These are phyloP conservation scores for Oppia nitens DNA, from an alignment of 1,140 invertebrate genomes.

Conservation along the genomic window DNA sequence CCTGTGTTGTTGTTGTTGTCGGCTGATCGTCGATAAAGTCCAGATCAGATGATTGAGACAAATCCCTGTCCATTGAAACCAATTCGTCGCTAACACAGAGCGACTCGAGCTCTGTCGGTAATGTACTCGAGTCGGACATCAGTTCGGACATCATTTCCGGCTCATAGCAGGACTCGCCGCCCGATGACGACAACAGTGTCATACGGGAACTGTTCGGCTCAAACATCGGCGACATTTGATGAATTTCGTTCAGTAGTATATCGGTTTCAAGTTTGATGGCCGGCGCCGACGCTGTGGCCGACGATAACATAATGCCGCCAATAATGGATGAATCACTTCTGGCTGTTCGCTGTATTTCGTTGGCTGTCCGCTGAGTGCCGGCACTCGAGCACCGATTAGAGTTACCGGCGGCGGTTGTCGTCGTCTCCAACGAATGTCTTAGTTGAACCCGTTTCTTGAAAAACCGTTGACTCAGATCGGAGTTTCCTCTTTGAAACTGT, in stretches of 20 bases:
- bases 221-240: background rate
- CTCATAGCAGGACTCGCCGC: too few relatives aligned
- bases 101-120: conserved; percentile 16
- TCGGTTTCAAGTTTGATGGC: conserved; percentile 2
- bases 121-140: conserved; percentile 11
- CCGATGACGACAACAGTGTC: conserved; percentile 11
- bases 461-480: conserved; percentile 51
- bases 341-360: conserved; percentile 6
- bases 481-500: conserved; percentile 54
- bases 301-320: background rate
- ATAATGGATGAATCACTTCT: background rate
- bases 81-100: conserved; percentile 10
- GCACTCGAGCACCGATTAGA: background rate
- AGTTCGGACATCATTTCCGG: conserved; percentile 10
- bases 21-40: background rate
- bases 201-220: background rate
- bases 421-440: conserved; percentile 33
- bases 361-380: background rate
- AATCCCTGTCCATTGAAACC: background rate
- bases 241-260: background rate
- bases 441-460: conserved; percentile 67
- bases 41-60: background rate
- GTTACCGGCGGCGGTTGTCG: background rate
- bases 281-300: conserved; percentile 7
- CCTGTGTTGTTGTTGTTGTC: background rate